A percentile compares a stretch with the other conserved stretches of the same genome.
These are phyloP conservation scores for Atethmia centrago DNA, from an alignment of 2,888 invertebrate species.

Conservation along the genomic window DNA sequence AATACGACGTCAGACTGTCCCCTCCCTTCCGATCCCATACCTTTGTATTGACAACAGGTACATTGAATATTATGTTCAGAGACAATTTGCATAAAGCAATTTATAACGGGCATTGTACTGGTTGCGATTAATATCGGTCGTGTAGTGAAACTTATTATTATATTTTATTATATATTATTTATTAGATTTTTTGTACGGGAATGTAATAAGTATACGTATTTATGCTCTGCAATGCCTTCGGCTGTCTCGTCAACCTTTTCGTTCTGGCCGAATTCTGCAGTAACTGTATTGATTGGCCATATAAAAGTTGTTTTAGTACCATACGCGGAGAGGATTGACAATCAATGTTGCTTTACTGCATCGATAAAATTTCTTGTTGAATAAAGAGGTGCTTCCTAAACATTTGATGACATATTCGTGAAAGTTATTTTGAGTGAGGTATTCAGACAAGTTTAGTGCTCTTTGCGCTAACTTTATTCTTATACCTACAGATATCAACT, in stretches of 20 bases:
- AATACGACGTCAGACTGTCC: constrained; percentile 75
- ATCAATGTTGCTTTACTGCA: constrained; percentile 59
- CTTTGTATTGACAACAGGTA: constrained; percentile 72
- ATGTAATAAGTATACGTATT: constrained; percentile 33
- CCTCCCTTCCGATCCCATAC: constrained; percentile 73
- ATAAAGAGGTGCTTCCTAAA: constrained; percentile 45
- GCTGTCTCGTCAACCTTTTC: constrained; percentile 16
- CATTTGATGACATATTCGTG: constrained; percentile 36
- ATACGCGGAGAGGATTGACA: constrained; percentile 48
- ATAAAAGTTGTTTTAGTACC: constrained; percentile 49
- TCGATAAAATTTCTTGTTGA: constrained; percentile 54
- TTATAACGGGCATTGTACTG: constrained; percentile 66
- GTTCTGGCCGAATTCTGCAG: constrained; percentile 41
- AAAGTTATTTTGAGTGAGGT: constrained; percentile 12
- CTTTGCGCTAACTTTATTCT: background rate
- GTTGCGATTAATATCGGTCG: constrained; percentile 58
- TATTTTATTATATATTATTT: too few relatives aligned
- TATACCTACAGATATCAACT: background rate
- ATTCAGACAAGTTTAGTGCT: constrained; percentile 1
- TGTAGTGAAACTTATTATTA: constrained; percentile 35
- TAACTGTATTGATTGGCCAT: constrained; percentile 54
- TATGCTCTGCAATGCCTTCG: constrained; percentile 35
- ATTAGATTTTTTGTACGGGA: constrained; percentile 45
- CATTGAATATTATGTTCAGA: constrained; percentile 74
- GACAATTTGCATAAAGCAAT: constrained; percentile 74